phyloP scores from a whole-genome alignment of 2,113 vertebrate species.

The Ciconia boyciana region DNA sequence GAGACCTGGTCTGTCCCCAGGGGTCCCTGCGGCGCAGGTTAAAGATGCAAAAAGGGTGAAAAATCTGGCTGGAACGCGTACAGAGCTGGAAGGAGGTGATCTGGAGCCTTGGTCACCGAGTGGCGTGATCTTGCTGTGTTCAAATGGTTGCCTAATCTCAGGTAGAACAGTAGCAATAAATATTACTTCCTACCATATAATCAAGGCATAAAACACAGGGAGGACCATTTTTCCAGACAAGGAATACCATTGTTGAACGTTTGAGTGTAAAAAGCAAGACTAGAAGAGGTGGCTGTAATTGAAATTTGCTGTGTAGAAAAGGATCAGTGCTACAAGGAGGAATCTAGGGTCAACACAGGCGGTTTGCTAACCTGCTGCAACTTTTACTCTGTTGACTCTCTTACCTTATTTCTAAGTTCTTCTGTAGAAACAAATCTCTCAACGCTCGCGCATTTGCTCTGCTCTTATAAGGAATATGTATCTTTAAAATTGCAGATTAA shows the following conservation, averaged over 20 bases:
- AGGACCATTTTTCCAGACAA: neutral
- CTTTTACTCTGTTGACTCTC: neutral
- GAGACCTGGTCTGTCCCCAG: neutral
- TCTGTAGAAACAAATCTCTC: neutral
- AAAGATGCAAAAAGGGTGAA: neutral
- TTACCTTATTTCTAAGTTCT: neutral
- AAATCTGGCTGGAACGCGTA: neutral
- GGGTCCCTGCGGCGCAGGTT: fast-evolving
- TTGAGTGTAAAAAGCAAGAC: neutral
- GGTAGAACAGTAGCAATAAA: neutral
- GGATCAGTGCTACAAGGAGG: neutral
- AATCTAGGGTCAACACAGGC: neutral
- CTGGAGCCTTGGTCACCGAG: neutral
- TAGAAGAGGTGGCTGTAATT: neutral
- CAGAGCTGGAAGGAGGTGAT: neutral
- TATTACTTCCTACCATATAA: neutral
- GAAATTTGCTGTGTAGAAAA: neutral
- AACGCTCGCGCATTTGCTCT: fast-evolving
- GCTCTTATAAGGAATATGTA: neutral
- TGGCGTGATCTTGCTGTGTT: neutral
- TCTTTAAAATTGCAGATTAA: neutral
- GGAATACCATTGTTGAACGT: neutral
- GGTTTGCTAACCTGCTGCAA: neutral
- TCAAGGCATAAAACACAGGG: neutral
- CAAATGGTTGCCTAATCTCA: neutral